Base-by-base conservation (phyloP, 1,140 invertebrate genomes). In the Schmidtea mediterranea region DNA sequence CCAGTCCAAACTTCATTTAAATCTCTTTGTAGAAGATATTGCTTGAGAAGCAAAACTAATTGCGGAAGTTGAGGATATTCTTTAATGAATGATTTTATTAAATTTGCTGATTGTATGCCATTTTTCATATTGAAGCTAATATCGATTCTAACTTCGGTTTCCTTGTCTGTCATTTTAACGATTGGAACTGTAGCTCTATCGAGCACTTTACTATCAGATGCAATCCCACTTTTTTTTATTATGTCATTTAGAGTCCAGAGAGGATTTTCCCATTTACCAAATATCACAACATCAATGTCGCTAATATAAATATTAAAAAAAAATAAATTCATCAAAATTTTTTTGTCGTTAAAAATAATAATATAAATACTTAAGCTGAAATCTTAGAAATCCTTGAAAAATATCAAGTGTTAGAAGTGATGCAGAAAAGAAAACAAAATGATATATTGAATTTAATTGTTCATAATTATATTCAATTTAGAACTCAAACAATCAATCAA, bases 1-100 rank as follows among this genome's bases (percentile, higher is more conserved):
- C 90, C 87, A 46, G 84, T 92, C 69, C 90, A 97, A 43, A 95
- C 89, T 75, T 95, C 87, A 69, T 95, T 95, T 56, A 97, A 74
- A 72, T 92, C 83, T 65, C 87, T 74, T 68, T 94, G 81, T 45
- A 90, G 71, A 49, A 95, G 74, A 71, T 92, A 95, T 69, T 94
- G 86, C 69, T 97, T 97, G 52, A 97, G 72, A 46, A 94, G 84
- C 67, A 94, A 77, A 52, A 94, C 84, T 56, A 95, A 71, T 59
- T 87, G 89, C 21, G 79, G 76, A 52, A 95, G 70, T 48, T 78
- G 76, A 19, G 83, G 83, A 70, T 76, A 94, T 50, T 63, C 55
- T 26, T 60, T 48, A 55, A 69, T 61, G 52, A 63, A 71, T 50
- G 61, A 55, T 65, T 83, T 86, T 50, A 97, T 94, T 43, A 94